Percentiles rank a stretch among this genome's conserved stretches.
Conservation (phyloP, 2,113 vertebrate species). For the Delphinus delphis region DNA sequence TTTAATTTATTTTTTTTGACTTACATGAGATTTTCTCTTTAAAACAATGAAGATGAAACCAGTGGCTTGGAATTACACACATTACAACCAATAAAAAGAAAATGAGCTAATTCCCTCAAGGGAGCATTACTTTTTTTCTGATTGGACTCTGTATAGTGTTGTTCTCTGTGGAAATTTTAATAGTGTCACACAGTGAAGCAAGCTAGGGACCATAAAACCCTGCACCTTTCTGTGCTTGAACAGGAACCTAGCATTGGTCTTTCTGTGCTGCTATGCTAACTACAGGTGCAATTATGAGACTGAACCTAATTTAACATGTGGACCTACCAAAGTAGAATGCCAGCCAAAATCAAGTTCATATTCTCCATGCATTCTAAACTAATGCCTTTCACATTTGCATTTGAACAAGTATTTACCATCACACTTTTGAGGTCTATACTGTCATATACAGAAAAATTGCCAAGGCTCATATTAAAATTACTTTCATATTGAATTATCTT, state of each 20-base stretch:
- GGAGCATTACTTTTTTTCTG: constrained; percentile 32
- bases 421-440: neutral
- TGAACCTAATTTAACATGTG: constrained; percentile 47
- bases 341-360: neutral
- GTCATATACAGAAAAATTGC: constrained; percentile 13
- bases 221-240: constrained; percentile 13
- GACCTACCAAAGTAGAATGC: constrained; percentile 14
- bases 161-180: constrained; percentile 61
- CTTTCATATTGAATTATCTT: neutral
- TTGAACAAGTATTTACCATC: neutral
- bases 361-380: neutral
- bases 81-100: constrained; percentile 56
- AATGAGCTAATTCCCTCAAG: constrained; percentile 57
- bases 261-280: constrained; percentile 43
- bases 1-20: constrained; percentile 37
- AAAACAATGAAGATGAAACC: constrained; percentile 30
- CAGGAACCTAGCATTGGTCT: constrained; percentile 44
- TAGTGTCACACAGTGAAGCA: constrained; percentile 50
- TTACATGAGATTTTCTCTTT: constrained; percentile 26
- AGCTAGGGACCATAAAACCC: constrained; percentile 43
- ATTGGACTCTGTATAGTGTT: constrained; percentile 40
- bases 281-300: constrained; percentile 35
- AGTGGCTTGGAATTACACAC: neutral
- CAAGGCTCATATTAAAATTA: neutral
- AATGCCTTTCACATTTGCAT: constrained; percentile 8